Evolutionary conservation across 2,888 invertebrate genomes (phyloP).

Genomic region (Arctia plantaginis): DNA sequence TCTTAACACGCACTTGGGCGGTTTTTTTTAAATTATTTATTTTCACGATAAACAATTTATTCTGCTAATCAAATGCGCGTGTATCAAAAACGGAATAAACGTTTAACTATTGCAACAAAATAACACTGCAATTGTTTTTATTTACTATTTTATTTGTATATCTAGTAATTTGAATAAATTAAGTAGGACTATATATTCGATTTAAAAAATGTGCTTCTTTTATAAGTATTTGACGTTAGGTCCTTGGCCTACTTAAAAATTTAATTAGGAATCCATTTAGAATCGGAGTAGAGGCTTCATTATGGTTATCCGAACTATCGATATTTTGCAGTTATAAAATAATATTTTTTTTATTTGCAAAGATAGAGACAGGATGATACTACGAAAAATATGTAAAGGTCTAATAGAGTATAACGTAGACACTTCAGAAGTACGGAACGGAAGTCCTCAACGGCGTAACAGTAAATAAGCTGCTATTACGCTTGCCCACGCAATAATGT

Average conservation of each 20-base stretch:
- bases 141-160: not conserved
- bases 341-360: not conserved
- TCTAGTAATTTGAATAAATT: not conserved
- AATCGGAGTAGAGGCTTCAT: not conserved
- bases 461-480: not conserved
- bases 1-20: no score
- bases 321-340: not conserved
- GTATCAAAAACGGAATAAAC: not conserved
- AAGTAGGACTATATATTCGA: not conserved
- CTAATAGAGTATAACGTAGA: not conserved
- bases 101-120: not conserved
- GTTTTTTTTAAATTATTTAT: no score
- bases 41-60: no score
- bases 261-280: not conserved
- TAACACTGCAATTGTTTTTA: not conserved
- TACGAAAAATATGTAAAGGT: not conserved
- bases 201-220: not conserved
- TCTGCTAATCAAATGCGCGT: not conserved
- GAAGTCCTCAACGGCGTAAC: conserved; percentile 1
- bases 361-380: not conserved
- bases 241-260: not conserved
- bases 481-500: not conserved
- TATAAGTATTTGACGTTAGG: not conserved
- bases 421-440: not conserved
- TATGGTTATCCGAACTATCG: not conserved